Conservation (phyloP, 2,888 invertebrate genomes). For the Abrostola tripartita region DNA sequence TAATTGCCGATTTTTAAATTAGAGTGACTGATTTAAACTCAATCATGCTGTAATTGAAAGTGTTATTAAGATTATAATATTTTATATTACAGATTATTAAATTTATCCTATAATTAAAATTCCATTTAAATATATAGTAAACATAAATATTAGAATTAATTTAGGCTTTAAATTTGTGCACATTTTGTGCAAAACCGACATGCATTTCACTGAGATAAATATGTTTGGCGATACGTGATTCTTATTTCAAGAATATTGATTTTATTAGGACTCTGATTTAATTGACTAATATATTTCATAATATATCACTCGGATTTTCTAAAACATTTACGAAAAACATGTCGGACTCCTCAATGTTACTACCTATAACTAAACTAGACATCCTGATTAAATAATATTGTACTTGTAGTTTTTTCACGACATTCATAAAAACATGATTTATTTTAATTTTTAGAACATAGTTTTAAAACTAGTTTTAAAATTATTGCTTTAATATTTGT, state of each 20-base stretch:
- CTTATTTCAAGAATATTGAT: not conserved
- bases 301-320: not conserved
- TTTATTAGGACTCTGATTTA: not conserved
- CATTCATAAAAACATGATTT: constrained; percentile 14
- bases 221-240: not conserved
- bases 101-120: no score
- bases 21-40: no score
- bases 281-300: no score
- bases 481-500: constrained; percentile 47
- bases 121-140: constrained; percentile 8
- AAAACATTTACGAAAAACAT: not conserved
- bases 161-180: constrained; percentile 18
- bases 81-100: no score
- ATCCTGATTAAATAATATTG: constrained; percentile 5
- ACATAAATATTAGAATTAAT: constrained; percentile 6
- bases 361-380: not conserved
- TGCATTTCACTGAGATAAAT: constrained; percentile 20
- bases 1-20: no score
- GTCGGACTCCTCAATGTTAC: not conserved
- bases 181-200: constrained; percentile 22
- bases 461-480: constrained; percentile 38
- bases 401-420: constrained; percentile 23
- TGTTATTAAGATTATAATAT: no score
- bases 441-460: constrained; percentile 27
- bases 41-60: constrained; percentile 6